Evolutionary conservation across 2,113 vertebrate species (phyloP).

Genomic region (human (Homo sapiens)): GRCh38 chr3:177966501-177967000

Average conservation of each 20-base stretch:
- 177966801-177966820: background rate
- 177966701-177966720: background rate
- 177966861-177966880: background rate
- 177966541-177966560: accelerated
- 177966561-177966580: background rate
- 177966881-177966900: background rate
- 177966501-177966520: background rate
- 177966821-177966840: background rate
- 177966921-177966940: background rate
- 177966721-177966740: background rate
- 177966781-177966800: background rate
- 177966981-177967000: background rate
- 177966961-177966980: background rate
- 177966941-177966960: background rate
- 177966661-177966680: background rate
- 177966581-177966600: background rate
- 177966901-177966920: background rate
- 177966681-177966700: background rate
- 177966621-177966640: background rate
- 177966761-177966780: background rate
- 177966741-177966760: background rate
- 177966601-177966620: background rate
- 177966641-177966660: background rate
- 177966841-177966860: background rate
- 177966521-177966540: background rate